Conservation (phyloP, 2,113 vertebrate genomes). For the Mesitornis unicolor region DNA sequence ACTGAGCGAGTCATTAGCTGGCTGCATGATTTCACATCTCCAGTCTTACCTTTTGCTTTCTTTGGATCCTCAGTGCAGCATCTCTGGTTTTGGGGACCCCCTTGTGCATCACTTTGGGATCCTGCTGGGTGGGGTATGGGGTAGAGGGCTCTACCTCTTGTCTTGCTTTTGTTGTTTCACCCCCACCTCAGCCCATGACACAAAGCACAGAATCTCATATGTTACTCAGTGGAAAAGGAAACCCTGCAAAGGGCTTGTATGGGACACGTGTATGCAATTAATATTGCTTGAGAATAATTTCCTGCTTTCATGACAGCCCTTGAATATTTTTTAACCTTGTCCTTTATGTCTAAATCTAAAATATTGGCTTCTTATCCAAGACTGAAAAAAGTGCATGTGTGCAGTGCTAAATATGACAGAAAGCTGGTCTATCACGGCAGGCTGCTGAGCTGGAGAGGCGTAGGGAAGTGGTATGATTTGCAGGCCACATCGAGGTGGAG, state of each 20-base stretch:
- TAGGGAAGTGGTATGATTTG: accelerated
- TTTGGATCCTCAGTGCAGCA: too few relatives aligned
- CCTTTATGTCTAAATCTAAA: not conserved
- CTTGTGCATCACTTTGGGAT: not conserved
- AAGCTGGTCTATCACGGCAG: not conserved
- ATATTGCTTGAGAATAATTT: not conserved
- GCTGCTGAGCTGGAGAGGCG: not conserved
- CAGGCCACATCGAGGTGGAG: accelerated
- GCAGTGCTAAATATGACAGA: not conserved
- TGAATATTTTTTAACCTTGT: not conserved
- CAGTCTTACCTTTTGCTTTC: not conserved
- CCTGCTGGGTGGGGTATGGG: not conserved
- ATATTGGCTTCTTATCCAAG: not conserved
- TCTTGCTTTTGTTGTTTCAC: not conserved
- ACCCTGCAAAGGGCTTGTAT: not conserved
- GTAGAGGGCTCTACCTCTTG: not conserved
- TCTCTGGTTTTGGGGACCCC: not conserved
- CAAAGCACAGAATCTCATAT: not conserved
- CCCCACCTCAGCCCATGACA: not conserved
- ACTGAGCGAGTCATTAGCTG: not conserved
- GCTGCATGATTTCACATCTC: not conserved
- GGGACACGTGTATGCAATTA: not conserved
- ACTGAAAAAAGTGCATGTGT: not conserved
- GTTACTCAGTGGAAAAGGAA: not conserved
- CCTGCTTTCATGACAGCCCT: not conserved